Evolutionary conservation across 1,140 invertebrate species (phyloP), one percentile per base, ranked within the genome.

Genomic region (Samia ricini): DNA sequence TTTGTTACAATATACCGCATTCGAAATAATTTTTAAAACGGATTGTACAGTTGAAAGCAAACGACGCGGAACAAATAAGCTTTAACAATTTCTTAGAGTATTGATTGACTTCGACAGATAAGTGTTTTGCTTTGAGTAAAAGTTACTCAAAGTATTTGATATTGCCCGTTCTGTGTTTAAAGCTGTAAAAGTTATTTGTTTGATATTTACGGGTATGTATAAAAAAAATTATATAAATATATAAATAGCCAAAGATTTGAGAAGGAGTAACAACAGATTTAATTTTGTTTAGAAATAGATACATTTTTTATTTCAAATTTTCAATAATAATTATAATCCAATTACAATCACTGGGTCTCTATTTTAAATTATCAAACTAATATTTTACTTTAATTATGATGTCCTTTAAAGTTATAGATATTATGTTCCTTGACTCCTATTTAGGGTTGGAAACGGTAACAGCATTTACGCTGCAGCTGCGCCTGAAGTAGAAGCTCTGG

Each of bases 381-480:
- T 26, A 26, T 3, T 26, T 26, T 26, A 26, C 26, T 3, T 26
- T 26, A 3, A 26, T 26, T 4, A n/a, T n/a, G 26, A 26, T 26
- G 26, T 26, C 26, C 8, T 26, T 26, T 26, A 4, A 26, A 8
- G 26, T 26, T 26, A n/a, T n/a, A 7, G n/a, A 15, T 15, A 42
- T 15, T 12, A 15, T 12, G 33, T 1, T 15, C n/a, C 1, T 42
- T 42, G 33, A 15, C n/a, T 12, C 10, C 20, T 6, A 36, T 49
- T 57, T 68, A 89, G 87, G 59, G 67, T 72, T 19, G 81, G 83
- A 7, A 74, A 71, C 36, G 82, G 87, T 2, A 87, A 85, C 61
- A 81, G 82, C 33, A 88, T 88, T 63, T 88, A 87, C 56, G 83
- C 85, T 15, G 87, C 85, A 1, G 79, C 79, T 0, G 80, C 81